These are phyloP conservation scores for Octopus sinensis DNA, from an alignment of 1,140 invertebrate genomes.

Conservation along the genomic window DNA sequence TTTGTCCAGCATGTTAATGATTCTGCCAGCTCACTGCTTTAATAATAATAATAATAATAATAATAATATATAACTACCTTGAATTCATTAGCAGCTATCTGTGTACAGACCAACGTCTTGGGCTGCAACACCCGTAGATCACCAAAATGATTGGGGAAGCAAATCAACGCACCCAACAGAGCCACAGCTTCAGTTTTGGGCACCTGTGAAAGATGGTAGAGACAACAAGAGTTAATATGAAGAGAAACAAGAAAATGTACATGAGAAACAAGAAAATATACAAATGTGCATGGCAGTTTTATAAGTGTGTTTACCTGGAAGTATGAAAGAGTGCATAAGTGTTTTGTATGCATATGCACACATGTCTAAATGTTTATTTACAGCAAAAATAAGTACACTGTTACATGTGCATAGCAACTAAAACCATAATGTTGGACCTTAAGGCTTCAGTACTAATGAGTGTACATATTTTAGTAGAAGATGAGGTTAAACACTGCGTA, in stretches of 20 bases:
- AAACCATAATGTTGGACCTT: too few relatives aligned
- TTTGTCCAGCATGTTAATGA: too few relatives aligned
- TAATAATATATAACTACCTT: conserved; percentile 63
- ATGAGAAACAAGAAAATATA: neutral
- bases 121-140: conserved; percentile 81
- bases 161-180: conserved; percentile 80
- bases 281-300: neutral
- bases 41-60: neutral
- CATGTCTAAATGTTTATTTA: neutral
- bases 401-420: too few relatives aligned
- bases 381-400: neutral
- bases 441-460: too few relatives aligned
- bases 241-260: neutral
- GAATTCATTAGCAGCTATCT: conserved; percentile 73
- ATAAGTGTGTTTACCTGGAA: neutral
- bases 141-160: conserved; percentile 73
- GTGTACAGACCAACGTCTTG: conserved; percentile 66
- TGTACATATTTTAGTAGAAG: too few relatives aligned
- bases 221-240: neutral
- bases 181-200: conserved; percentile 88
- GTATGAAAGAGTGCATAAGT: neutral
- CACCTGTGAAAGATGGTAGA: conserved; percentile 59
- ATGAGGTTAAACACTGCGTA: too few relatives aligned
- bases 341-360: neutral
- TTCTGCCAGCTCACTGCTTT: too few relatives aligned